Conservation (phyloP, 2,797 vertebrate species). For the Sebastes wilsoni region DNA sequence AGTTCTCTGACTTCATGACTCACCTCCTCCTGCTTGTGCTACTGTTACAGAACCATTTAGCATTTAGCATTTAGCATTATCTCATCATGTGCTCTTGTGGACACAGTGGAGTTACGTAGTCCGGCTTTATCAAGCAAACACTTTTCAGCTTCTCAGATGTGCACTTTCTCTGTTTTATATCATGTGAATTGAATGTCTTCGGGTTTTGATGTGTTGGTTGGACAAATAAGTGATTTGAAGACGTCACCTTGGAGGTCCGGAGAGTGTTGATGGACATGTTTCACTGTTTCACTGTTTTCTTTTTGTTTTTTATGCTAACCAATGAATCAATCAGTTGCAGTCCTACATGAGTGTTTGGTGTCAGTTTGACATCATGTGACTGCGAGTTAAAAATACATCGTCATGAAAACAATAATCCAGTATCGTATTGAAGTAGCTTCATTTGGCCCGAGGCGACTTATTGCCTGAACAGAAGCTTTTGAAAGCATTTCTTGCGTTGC, state of each 20-base stretch:
- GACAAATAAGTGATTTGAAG: background rate
- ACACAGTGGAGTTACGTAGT: background rate
- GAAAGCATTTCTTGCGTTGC: background rate
- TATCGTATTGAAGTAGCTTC: background rate
- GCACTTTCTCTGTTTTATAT: background rate
- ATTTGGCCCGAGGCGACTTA: background rate
- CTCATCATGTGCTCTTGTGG: no score
- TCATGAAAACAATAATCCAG: background rate
- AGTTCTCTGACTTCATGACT: no score
- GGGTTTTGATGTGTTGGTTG: background rate
- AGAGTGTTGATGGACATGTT: background rate
- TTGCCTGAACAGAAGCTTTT: background rate
- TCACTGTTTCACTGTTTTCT: background rate
- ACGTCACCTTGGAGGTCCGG: background rate
- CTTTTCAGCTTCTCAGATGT: background rate
- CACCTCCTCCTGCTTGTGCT: no score
- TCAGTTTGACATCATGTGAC: background rate
- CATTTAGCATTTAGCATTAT: no score
- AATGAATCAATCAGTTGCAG: background rate
- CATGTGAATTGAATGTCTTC: background rate
- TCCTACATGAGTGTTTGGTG: background rate
- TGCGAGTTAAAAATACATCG: background rate
- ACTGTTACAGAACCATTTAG: no score
- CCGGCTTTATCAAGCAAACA: background rate
- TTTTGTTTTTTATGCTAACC: background rate